A percentile compares a stretch with the other conserved stretches of the same genome.
Evolutionary conservation across 2,113 vertebrate species (phyloP).

Genomic region (Polypterus bichir): DNA sequence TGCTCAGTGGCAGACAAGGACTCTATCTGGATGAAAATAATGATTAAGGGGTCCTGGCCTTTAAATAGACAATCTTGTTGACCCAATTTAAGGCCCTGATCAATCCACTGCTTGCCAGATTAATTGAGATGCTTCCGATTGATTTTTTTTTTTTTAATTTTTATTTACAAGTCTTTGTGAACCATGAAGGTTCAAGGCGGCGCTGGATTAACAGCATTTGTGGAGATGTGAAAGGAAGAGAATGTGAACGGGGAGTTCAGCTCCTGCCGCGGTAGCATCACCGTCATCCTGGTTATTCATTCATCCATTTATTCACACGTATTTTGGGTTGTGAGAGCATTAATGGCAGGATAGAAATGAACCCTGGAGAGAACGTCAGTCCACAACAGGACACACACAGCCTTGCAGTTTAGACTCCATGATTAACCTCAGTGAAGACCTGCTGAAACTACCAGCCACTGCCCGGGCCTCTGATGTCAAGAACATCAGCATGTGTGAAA

Average conservation of each 20-base stretch:
- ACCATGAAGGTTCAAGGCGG: slow-evolving; percentile 15
- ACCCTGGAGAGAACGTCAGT: too few relatives aligned
- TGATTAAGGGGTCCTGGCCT: slow-evolving; percentile 68
- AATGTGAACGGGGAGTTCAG: not conserved
- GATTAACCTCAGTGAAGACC: too few relatives aligned
- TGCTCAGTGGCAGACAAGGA: slow-evolving; percentile 23
- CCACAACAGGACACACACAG: too few relatives aligned
- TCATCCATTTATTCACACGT: too few relatives aligned
- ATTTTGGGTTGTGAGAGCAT: too few relatives aligned
- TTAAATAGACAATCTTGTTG: slow-evolving; percentile 61
- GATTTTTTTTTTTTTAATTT: slow-evolving; percentile 40
- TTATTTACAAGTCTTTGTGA: slow-evolving; percentile 25
- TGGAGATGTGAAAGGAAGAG: not conserved
- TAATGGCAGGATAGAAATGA: too few relatives aligned
- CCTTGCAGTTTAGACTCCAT: too few relatives aligned
- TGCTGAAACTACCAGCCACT: too few relatives aligned
- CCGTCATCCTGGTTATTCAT: too few relatives aligned
- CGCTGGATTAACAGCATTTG: not conserved
- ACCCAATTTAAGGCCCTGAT: slow-evolving; percentile 66
- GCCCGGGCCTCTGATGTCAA: too few relatives aligned
- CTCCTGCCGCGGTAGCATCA: too few relatives aligned
- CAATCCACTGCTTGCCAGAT: slow-evolving; percentile 56
- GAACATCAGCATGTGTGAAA: too few relatives aligned
- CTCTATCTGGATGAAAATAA: slow-evolving; percentile 50
- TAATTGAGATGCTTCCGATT: slow-evolving; percentile 62